Evolutionary conservation across 2,797 vertebrate species (phyloP).

Genomic region (Liparis tanakae): DNA sequence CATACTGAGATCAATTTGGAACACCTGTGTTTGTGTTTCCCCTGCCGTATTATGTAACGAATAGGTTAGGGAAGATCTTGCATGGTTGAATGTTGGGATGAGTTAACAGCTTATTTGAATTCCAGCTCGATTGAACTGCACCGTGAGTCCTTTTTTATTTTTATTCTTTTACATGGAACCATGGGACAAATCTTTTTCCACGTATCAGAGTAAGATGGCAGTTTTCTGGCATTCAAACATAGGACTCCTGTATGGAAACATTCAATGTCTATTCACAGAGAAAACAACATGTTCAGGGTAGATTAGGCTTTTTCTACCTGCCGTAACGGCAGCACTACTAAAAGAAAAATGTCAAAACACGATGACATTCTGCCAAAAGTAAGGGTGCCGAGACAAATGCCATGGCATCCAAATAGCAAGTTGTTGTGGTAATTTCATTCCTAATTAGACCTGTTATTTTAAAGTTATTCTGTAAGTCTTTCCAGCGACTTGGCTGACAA

Average conservation of each 20-base stretch:
- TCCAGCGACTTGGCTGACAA: background rate
- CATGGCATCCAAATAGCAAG: background rate
- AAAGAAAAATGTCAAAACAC: background rate
- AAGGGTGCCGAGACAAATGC: background rate
- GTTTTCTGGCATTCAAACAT: conserved; percentile 12
- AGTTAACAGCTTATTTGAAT: conserved; percentile 28
- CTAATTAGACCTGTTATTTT: background rate
- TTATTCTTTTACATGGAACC: conserved; percentile 4
- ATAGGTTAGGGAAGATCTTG: conserved; percentile 10
- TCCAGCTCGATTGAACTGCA: background rate
- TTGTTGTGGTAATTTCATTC: background rate
- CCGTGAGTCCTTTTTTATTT: background rate
- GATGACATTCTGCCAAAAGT: conserved; percentile 15
- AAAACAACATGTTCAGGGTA: conserved; percentile 16
- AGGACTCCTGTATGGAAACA: conserved; percentile 9
- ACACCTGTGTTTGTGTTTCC: conserved; percentile 53
- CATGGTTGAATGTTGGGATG: conserved; percentile 25
- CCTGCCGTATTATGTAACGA: conserved; percentile 27
- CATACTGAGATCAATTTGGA: conserved; percentile 59
- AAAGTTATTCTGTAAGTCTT: conserved; percentile 3
- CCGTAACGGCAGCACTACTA: background rate
- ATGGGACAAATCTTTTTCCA: conserved; percentile 8
- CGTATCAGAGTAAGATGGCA: background rate
- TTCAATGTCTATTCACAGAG: conserved; percentile 1
- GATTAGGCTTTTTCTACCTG: conserved; percentile 16